phyloP scores from a whole-genome alignment of 2,888 invertebrate genomes.

The Abrostola triplasia region DNA sequence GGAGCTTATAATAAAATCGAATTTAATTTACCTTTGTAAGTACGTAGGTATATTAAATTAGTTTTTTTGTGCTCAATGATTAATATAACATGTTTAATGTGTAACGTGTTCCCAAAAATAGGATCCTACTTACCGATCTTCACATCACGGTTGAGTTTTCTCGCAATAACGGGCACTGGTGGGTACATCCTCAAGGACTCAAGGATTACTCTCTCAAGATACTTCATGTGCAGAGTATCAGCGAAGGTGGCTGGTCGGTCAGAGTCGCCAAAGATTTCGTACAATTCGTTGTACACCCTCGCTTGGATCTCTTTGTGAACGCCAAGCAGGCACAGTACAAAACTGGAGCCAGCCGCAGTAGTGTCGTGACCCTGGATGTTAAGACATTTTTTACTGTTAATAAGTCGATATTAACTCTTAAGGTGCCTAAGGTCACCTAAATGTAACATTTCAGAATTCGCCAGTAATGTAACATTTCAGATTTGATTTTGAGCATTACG shows the following conservation, averaged over 20 bases:
- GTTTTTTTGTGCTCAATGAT: no score
- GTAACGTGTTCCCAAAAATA: no score
- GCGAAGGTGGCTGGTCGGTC: conserved; percentile 93
- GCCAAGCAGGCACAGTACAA: conserved; percentile 94
- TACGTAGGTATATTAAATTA: no score
- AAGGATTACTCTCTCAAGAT: conserved; percentile 93
- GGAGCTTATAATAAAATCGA: neutral
- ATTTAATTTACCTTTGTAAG: conserved; percentile 17
- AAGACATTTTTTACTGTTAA: neutral
- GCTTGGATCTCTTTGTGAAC: conserved; percentile 94
- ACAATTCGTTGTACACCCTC: conserved; percentile 92
- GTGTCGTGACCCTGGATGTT: conserved; percentile 82
- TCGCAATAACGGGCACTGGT: conserved; percentile 93
- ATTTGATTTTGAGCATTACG: no score
- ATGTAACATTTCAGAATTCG: no score
- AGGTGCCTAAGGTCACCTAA: no score
- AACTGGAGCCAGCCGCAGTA: conserved; percentile 93
- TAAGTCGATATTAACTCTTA: no score
- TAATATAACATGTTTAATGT: no score
- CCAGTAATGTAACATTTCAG: no score
- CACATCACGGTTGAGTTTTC: conserved; percentile 90
- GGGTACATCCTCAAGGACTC: conserved; percentile 94
- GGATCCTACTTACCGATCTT: conserved; percentile 87
- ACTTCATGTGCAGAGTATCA: conserved; percentile 94
- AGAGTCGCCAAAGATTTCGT: conserved; percentile 93